Evolutionary conservation across 2,888 invertebrate genomes (phyloP), one percentile per base, ranked within the genome.

Genomic region (Barypeithes pellucidus): DNA sequence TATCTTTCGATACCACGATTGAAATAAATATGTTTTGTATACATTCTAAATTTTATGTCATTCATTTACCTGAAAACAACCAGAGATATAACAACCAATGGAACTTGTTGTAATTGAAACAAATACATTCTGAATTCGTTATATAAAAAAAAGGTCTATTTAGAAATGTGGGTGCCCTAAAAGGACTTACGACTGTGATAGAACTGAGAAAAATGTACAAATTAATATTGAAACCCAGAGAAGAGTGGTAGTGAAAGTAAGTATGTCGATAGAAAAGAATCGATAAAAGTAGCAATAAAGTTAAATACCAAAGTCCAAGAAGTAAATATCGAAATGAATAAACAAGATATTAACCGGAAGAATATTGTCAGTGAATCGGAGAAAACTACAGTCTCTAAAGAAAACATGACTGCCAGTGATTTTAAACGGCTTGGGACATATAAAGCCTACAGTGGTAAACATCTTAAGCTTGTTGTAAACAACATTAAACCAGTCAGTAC

Each of bases 141-240:
- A n/a, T n/a, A n/a, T n/a, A n/a, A n/a, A n/a, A n/a, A n/a, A n/a
- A n/a, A n/a, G n/a, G n/a, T n/a, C n/a, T n/a, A n/a, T n/a, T n/a
- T n/a, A n/a, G n/a, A n/a, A n/a, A n/a, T n/a, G n/a, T n/a, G n/a
- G n/a, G n/a, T n/a, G n/a, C n/a, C n/a, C n/a, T n/a, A n/a, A n/a
- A n/a, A n/a, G n/a, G n/a, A n/a, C n/a, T n/a, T n/a, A n/a, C n/a
- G 54, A 45, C 72, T 72, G 72, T 72, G 72, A 72, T 72, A 72
- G 61, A 54, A 67, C 29, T 20, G 39, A 41, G 39, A 33, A 4
- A 16, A 59, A 59, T 36, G 41, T 54, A 59, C 33, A 47, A 41
- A 67, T 41, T 39, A 36, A 39, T 61, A 62, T 3, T 39, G 41
- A 36, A 20, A 29, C 18, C 12, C 36, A 16, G n/a, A 47, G 36